Conservation (phyloP, 2,888 invertebrate species). For the Melanophora roralis region DNA sequence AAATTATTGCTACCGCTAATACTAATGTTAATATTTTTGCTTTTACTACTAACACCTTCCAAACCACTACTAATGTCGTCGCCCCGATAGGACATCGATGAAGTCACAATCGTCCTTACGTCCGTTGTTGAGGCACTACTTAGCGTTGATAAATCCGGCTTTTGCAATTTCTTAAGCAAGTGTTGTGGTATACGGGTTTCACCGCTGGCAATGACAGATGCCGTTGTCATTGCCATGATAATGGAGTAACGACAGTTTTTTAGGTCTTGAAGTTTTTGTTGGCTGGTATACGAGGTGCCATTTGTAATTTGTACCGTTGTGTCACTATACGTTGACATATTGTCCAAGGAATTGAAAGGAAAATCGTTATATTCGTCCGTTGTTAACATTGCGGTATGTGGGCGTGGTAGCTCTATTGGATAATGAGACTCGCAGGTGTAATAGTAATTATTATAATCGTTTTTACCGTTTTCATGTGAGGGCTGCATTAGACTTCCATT, state of each 20-base stretch:
- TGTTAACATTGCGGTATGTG: slow-evolving; percentile 71
- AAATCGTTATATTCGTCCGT: slow-evolving; percentile 80
- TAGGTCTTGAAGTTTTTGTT: slow-evolving; percentile 50
- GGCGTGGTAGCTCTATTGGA: slow-evolving; percentile 63
- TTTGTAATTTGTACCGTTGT: slow-evolving; percentile 33
- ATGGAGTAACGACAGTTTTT: slow-evolving; percentile 67
- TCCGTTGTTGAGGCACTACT: background rate
- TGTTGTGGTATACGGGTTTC: slow-evolving; percentile 70
- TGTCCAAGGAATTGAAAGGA: slow-evolving; percentile 78
- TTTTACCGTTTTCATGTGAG: background rate
- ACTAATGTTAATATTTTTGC: slow-evolving; percentile 1
- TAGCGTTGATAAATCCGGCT: background rate
- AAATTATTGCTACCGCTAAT: slow-evolving; percentile 25
- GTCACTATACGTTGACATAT: slow-evolving; percentile 70
- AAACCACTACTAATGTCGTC: slow-evolving; percentile 7
- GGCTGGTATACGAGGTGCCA: slow-evolving; percentile 30
- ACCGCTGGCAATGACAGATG: slow-evolving; percentile 73
- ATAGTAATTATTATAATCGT: slow-evolving; percentile 30
- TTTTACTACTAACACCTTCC: slow-evolving; percentile 5
- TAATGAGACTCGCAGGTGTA: slow-evolving; percentile 21
- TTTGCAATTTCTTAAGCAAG: slow-evolving; percentile 32
- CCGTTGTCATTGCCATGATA: slow-evolving; percentile 73
- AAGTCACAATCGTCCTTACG: background rate
- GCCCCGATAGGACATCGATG: background rate
- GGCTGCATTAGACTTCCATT: slow-evolving; percentile 14